Conservation (phyloP, 2,797 vertebrate genomes). For the Molossus molossus region DNA sequence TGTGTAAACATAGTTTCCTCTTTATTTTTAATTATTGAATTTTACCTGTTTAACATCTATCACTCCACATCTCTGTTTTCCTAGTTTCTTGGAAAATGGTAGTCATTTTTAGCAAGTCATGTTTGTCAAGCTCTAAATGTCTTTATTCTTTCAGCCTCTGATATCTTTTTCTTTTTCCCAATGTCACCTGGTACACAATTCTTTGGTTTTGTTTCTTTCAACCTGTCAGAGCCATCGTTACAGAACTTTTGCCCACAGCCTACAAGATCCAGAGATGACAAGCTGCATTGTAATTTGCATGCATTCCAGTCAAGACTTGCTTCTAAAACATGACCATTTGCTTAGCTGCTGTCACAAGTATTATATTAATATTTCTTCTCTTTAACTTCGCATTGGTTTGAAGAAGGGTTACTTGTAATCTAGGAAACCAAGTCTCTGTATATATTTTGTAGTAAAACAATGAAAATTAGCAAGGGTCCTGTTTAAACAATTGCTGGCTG, state of each 20-base stretch:
- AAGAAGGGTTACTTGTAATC: constrained; percentile 23
- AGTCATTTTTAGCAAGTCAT: constrained; percentile 49
- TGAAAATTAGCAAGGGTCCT: not conserved
- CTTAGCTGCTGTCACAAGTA: constrained; percentile 78
- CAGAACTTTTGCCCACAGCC: constrained; percentile 65
- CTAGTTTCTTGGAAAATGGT: constrained; percentile 2
- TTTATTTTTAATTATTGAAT: constrained; percentile 31
- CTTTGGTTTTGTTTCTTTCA: constrained; percentile 70
- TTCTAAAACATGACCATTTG: constrained; percentile 86
- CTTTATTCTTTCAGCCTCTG: constrained; percentile 45
- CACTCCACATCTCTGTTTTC: constrained; percentile 12
- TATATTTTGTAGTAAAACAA: not conserved
- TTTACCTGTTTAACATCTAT: constrained; percentile 13
- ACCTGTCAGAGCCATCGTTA: constrained; percentile 74
- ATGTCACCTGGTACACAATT: not conserved
- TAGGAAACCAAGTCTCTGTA: not conserved
- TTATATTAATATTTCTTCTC: constrained; percentile 74
- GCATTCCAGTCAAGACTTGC: constrained; percentile 79
- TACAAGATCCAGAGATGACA: constrained; percentile 71
- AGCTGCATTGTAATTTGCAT: constrained; percentile 79
- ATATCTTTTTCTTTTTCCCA: not conserved
- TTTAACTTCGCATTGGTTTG: constrained; percentile 68
- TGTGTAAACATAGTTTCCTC: not conserved
- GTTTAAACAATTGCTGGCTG: not conserved
- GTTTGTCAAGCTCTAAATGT: not conserved